Evolutionary conservation across 2,888 invertebrate species (phyloP), one percentile per base, ranked within the genome.

Genomic region (Morpho achilles): DNA sequence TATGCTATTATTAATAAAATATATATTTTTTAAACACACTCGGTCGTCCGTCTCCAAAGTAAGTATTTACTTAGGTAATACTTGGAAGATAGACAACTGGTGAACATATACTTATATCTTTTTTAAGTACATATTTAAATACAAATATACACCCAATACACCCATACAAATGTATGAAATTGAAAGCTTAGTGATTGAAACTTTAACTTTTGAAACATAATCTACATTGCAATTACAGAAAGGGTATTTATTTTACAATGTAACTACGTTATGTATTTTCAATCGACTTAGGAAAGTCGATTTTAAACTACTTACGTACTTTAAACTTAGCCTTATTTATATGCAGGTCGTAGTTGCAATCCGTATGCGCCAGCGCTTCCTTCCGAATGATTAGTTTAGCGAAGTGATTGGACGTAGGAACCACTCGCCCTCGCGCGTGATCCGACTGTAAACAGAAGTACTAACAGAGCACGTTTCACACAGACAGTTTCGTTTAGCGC

Each of bases 351-450:
- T 68, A 63, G 66, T 68, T 74, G 76, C 69, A 73, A 73, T 77
- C 73, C 73, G 80, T 77, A 74, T 84, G 85, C 84, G 82, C 80
- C 72, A 70, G 80, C 82, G 81, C 79, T 74, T 84, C 80, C 80
- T 80, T 83, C 80, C 80, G 76, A 76, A 76, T 81, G 82, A 85
- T 86, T 85, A 83, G 85, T 84, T 85, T 84, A 84, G 75, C 70
- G 77, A 77, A 83, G 83, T 83, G 84, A 84, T 84, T 84, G 84
- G 84, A 73, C 78, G 77, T 67, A 67, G 70, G 80, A 73, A 72
- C 76, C 79, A 78, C 80, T 81, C 78, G 76, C 73, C 61, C 48
- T 65, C 53, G 60, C 68, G 78, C 86, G 85, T 85, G 86, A 83
- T 75, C 64, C 62, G 73, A 79, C 74, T 84, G 61, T 56, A 63